Evolutionary conservation across 2,797 vertebrate genomes (phyloP), one percentile per base, ranked within the genome.

Genomic region (Siniperca obscura): DNA sequence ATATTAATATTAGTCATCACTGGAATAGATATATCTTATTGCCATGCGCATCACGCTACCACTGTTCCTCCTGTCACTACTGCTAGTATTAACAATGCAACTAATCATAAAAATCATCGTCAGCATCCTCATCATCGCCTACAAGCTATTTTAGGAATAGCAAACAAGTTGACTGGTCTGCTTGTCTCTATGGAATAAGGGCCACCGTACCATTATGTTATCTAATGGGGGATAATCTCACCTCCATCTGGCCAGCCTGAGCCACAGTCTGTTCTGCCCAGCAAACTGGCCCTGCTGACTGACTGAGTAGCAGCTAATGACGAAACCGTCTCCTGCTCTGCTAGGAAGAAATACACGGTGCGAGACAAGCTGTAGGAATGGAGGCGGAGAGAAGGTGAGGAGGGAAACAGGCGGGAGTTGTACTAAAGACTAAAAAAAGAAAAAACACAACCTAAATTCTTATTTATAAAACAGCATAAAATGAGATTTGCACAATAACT

Each of bases 151-250:
- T 66, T 50, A 61, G 27, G 27, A 42, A 62, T 27, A 67, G 50
- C 72, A 42, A 70, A 38, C 38, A 4, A 19, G 70, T 60, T 74
- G 42, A 57, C 42, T 48, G 16, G 9, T 62, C 62, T 66, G 71
- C 67, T 74, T 55, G 27, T 74, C 74, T 84, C 42, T 3, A 16
- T 56, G 70, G 73, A 82, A 81, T 74, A 55, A 56, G 42, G 82
- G 64, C 81, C 77, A 61, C 64, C 25, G 3, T 36, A 36, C 80
- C 67, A 73, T 86, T 79, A 82, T 90, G 83, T 92, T 90, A 89
- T 89, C 85, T 86, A 90, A 86, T 71, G 77, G 76, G 81, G 75
- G 87, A 86, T 92, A 92, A 92, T 90, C 90, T 91, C 77, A 73
- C 86, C 70, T 90, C 91, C 90, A 91, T 93, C 89, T 93, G 91